Evolutionary conservation across 2,113 vertebrate species (phyloP).

Genomic region (Thamnaconus septentrionalis): DNA sequence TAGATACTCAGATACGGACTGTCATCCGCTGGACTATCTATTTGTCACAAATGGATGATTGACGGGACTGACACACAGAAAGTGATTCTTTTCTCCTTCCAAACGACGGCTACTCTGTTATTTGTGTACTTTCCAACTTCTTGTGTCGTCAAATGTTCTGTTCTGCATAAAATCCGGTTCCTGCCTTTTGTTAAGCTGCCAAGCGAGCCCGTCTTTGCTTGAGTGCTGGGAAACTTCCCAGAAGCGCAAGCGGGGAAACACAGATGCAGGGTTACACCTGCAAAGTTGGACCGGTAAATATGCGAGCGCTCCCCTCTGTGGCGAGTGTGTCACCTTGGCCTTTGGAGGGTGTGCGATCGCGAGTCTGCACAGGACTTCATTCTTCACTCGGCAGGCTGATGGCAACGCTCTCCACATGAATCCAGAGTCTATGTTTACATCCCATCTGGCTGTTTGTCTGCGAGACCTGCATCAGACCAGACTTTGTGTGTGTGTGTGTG

Average conservation of each 20-base stretch:
- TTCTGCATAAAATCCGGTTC: conserved; percentile 1
- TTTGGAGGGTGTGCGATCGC: conserved; percentile 65
- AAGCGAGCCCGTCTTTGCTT: too few species aligned
- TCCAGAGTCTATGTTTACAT: conserved; percentile 77
- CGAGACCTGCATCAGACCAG: conserved; percentile 58
- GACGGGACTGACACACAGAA: conserved; percentile 54
- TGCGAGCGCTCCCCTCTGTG: conserved; percentile 32
- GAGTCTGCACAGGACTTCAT: conserved; percentile 74
- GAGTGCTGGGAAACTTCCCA: conserved; percentile 13
- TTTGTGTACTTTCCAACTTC: conserved; percentile 55
- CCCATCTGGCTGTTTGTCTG: conserved; percentile 80
- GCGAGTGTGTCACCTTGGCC: conserved; percentile 72
- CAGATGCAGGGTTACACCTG: conserved; percentile 4
- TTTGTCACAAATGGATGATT: conserved; percentile 62
- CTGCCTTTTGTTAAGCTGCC: conserved; percentile 1
- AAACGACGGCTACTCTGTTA: conserved; percentile 37
- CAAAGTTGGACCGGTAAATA: conserved; percentile 31
- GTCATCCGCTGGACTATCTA: conserved; percentile 45
- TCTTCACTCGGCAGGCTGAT: conserved; percentile 77
- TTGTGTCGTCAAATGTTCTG: conserved; percentile 56
- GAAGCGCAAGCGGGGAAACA: conserved; percentile 13
- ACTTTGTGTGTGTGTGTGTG: conserved; percentile 10
- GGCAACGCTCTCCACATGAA: conserved; percentile 75
- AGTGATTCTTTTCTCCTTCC: not conserved
- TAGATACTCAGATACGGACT: conserved; percentile 67